Evolutionary conservation across 2,888 invertebrate genomes (phyloP), one percentile per base, ranked within the genome.

Genomic region (Eudasyphora cyanicolor): DNA sequence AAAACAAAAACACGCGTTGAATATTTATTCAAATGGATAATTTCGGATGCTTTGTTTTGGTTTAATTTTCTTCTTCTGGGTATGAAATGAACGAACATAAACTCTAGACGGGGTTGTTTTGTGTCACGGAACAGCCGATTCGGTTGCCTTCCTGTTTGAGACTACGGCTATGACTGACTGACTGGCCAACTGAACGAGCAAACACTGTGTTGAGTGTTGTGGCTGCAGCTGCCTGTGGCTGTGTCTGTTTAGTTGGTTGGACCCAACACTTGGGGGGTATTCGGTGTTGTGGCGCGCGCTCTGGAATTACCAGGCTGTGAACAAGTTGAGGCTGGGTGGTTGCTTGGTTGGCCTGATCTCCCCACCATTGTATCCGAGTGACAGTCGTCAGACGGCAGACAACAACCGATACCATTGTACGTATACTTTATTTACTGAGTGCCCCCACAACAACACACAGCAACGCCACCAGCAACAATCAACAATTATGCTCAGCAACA

Each of bases 131-230:
- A 54, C 76, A 74, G 76, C 78, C 78, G 81, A 4, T 76, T 69
- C 32, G 67, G 32, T 79, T 81, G 81, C 78, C 73, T 84, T 84
- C 67, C 73, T 73, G 76, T 76, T 69, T 78, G 81, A 79, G 70
- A 76, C 67, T 84, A 81, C 64, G 75, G 76, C 76, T 81, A 57
- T 79, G 78, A 84, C 82, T 83, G 82, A 79, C 67, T 83, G 29
- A 73, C 49, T 76, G 73, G 24, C 7, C 54, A 24, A 38, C 8
- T 2, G n/a, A 45, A n/a, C n/a, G n/a, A 45, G 45, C 45, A n/a
- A 45, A 45, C 45, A n/a, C n/a, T n/a, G n/a, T n/a, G n/a, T n/a
- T n/a, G n/a, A n/a, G n/a, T 45, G 45, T 45, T 45, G 45, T 14
- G 49, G 29, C 67, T 79, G 73, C n/a, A 38, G 17, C 70, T 32